phyloP scores from a whole-genome alignment of 2,888 invertebrate genomes.

The Arctia plantaginis region DNA sequence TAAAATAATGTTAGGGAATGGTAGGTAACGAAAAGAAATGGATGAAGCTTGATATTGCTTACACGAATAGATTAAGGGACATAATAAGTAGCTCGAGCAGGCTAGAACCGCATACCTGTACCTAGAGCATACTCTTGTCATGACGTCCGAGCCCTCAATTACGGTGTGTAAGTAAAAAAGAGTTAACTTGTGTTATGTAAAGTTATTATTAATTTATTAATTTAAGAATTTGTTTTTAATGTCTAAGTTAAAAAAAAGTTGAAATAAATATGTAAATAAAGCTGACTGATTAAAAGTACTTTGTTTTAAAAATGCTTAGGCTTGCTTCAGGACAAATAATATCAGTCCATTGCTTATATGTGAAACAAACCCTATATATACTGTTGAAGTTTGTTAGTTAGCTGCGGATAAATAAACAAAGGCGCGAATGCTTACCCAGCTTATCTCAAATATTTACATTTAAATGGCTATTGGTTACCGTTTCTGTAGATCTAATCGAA shows the following conservation, averaged over 20 bases:
- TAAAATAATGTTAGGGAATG: background rate
- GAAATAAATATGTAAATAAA: background rate
- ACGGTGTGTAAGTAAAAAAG: background rate
- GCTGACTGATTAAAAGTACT: no score
- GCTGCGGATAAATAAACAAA: conserved; percentile 54
- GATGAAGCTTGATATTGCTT: background rate
- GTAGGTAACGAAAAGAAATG: background rate
- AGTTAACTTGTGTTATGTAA: no score
- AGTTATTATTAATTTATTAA: no score
- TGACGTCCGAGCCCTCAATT: no score
- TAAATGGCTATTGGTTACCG: conserved; percentile 50
- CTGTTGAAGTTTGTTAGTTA: conserved; percentile 43
- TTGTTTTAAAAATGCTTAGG: background rate
- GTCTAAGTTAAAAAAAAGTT: background rate
- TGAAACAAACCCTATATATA: conserved; percentile 49
- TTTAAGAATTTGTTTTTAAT: background rate
- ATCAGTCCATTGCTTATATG: conserved; percentile 39
- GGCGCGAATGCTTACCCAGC: conserved; percentile 47
- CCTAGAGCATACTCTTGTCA: no score
- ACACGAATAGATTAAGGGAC: background rate
- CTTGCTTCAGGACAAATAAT: conserved; percentile 23
- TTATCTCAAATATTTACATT: conserved; percentile 56
- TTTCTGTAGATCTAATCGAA: conserved; percentile 48
- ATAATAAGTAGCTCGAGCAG: background rate
- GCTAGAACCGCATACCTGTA: background rate